Percentiles rank a stretch among this genome's conserved stretches.
These are phyloP conservation scores for Epirrhoe tristata DNA, from an alignment of 2,888 invertebrate genomes.

Conservation along the genomic window DNA sequence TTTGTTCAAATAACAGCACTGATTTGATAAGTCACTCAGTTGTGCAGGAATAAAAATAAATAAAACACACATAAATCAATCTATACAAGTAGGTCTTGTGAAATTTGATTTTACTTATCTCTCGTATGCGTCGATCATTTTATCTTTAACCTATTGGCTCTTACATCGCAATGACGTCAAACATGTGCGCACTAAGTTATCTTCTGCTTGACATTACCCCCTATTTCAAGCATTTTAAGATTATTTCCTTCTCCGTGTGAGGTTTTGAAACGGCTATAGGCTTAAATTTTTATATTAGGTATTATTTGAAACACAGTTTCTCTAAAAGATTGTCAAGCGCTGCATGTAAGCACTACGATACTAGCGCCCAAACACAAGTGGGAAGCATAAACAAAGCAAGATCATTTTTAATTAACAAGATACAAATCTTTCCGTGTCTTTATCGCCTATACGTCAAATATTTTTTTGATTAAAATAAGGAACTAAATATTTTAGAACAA, in stretches of 20 bases:
- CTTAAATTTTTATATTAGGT: background rate
- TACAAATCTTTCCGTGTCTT: background rate
- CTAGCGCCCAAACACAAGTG: background rate
- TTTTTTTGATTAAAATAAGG: background rate
- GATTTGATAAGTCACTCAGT: no score
- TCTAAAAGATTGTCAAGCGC: background rate
- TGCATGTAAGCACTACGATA: background rate
- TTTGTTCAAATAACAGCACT: no score
- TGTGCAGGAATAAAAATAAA: no score
- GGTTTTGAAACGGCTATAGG: constrained; percentile 3
- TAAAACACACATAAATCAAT: no score
- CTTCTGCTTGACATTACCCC: constrained; percentile 41
- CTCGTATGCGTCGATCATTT: constrained; percentile 1
- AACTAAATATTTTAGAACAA: background rate
- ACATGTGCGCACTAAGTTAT: constrained; percentile 45
- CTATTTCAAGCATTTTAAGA: constrained; percentile 23
- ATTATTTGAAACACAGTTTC: background rate
- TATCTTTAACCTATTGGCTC: constrained; percentile 45
- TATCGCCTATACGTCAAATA: background rate
- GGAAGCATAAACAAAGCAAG: background rate
- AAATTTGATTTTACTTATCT: constrained; percentile 9
- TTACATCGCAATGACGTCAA: constrained; percentile 45
- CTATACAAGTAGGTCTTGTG: background rate
- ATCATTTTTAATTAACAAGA: background rate
- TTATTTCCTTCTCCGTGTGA: constrained; percentile 30